These are phyloP conservation scores for Cottoperca gobio DNA, from an alignment of 2,797 vertebrate genomes.

Conservation along the genomic window DNA sequence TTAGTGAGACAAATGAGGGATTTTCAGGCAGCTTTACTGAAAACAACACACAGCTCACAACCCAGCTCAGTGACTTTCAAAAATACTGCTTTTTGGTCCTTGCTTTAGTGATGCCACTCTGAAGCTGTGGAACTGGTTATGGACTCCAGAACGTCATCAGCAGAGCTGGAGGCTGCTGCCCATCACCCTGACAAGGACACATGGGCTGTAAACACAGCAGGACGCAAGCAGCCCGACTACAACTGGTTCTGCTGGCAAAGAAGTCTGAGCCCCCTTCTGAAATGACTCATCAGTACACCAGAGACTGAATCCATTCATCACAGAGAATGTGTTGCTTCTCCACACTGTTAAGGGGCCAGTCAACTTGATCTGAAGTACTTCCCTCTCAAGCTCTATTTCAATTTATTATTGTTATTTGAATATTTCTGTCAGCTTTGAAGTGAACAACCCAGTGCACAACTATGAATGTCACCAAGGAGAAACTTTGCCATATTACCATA, in stretches of 20 bases:
- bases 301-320: slow-evolving; percentile 67
- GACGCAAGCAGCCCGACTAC: slow-evolving; percentile 5
- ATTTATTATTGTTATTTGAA: neutral
- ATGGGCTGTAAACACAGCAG: slow-evolving; percentile 37
- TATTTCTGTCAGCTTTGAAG: neutral
- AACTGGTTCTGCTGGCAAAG: slow-evolving; percentile 22
- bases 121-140: slow-evolving; percentile 3
- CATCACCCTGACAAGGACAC: slow-evolving; percentile 47
- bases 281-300: slow-evolving; percentile 73
- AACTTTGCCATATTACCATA: neutral
- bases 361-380: neutral
- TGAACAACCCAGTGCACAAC: neutral
- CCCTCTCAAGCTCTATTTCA: neutral
- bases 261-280: slow-evolving; percentile 28
- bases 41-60: slow-evolving; percentile 25
- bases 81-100: slow-evolving; percentile 15
- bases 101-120: slow-evolving; percentile 8
- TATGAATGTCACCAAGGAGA: no score
- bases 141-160: slow-evolving; percentile 27
- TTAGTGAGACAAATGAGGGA: slow-evolving; percentile 26
- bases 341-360: no score
- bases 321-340: neutral
- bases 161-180: slow-evolving; percentile 37
- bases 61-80: slow-evolving; percentile 7
- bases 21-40: slow-evolving; percentile 33